Evolutionary conservation across 2,888 invertebrate species (phyloP).

Genomic region (Torymus auratus): DNA sequence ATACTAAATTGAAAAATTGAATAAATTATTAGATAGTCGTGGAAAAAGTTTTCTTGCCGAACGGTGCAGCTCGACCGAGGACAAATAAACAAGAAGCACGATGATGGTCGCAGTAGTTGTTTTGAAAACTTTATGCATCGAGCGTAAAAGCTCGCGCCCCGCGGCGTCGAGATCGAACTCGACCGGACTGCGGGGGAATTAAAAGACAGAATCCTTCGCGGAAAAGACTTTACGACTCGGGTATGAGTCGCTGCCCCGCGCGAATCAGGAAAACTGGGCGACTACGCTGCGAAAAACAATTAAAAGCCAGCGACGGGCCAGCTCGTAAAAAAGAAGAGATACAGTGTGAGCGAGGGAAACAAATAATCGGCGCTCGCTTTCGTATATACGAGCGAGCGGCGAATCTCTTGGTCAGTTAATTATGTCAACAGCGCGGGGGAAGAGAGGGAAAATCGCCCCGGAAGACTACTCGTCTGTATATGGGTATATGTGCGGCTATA

Average conservation of each 20-base stretch:
- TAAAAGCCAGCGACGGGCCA: background rate
- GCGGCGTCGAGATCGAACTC: no score
- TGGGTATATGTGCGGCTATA: background rate
- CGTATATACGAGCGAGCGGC: background rate
- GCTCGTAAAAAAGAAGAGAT: no score
- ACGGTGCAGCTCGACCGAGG: no score
- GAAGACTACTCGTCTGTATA: constrained; percentile 16
- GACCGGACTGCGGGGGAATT: no score
- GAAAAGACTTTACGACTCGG: constrained; percentile 22
- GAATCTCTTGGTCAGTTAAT: constrained; percentile 41
- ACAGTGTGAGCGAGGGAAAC: background rate
- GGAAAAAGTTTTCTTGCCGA: no score
- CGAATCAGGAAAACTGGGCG: background rate
- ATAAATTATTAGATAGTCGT: no score
- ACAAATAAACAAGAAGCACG: no score
- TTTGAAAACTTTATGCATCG: no score
- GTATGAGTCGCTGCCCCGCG: background rate
- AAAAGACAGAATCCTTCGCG: no score
- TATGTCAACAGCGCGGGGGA: constrained; percentile 31
- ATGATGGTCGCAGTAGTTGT: no score
- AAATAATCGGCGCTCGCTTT: constrained; percentile 35
- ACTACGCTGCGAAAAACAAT: constrained; percentile 3
- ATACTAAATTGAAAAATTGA: no score
- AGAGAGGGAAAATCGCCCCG: constrained; percentile 25
- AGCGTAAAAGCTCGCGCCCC: no score